Evolutionary conservation across 2,888 invertebrate genomes (phyloP), one percentile per base, ranked within the genome.

Genomic region (Xanthorhoe designata): DNA sequence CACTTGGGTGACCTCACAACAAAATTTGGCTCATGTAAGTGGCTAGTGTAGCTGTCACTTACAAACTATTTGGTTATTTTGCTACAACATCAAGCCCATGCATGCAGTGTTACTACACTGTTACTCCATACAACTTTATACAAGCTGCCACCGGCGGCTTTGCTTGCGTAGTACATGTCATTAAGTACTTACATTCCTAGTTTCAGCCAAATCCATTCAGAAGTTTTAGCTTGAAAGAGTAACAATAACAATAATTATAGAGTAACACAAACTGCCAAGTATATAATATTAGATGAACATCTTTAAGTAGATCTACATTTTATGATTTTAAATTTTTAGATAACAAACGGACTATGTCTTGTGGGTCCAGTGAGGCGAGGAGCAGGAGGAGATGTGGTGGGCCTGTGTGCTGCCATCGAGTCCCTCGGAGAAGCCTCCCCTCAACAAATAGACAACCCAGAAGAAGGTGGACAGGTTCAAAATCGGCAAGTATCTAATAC

Each of bases 361-460:
- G 96, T 98, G 70, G 98, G 98, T 0, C 95, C 96, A 0, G 97
- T 97, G 0, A 96, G 97, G 0, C 81, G 87, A 2, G 93, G 92
- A 0, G 91, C 92, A 1, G 93, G 93, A 0, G 95, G 95, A 4
- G 94, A 95, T 58, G 96, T 98, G 49, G 97, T 97, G 71, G 98
- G 98, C 0, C 91, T 99, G 13, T 95, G 97, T 70, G 96, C 97
- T 0, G 98, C 98, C 0, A 96, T 98, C 42, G 97, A 98, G 86
- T 96, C 97, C 0, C 87, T 98, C 4, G 96, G 97, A 18, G 97
- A 98, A 84, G 95, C 96, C 38, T 96, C 98, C 0, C 97, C 97
- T 18, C 90, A 95, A 59, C 98, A 98, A 84, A 90, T 95, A 45
- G 94, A 91, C 6, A 81, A 82, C 61, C 77, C 88, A 4, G 74